Evolutionary conservation across 2,888 invertebrate genomes (phyloP), one percentile per base, ranked within the genome.

Genomic region (Ormyrus labotus): DNA sequence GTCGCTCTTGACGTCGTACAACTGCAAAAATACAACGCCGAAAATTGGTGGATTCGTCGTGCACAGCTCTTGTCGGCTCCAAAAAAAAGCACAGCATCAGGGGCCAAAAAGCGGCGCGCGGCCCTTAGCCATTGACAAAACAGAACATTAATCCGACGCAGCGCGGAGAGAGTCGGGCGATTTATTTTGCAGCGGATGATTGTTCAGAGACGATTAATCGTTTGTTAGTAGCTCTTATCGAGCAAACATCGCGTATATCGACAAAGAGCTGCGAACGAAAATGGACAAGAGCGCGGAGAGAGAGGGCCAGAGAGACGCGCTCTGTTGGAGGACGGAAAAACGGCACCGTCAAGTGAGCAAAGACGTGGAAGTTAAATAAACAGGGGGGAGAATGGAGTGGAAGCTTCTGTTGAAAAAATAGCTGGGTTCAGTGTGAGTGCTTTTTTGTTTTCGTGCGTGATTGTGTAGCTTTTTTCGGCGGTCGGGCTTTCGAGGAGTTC

Each of bases 151-250:
- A 80, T 75, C 60, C 53, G 55, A 73, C 68, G 65, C 48, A 60
- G 65, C 57, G 55, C 68, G 10, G 55, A 78, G 77, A 5, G 11
- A 19, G 58, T n/a, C 55, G 6, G n/a, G 50, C 50, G 80, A 80
- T 76, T 80, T 71, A 80, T 75, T 19, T 75, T 67, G 19, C 71
- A 70, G 70, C 11, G 65, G 57, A 67, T 48, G 64, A 71, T 76
- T 80, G 60, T 80, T 61, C 65, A 13, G 61, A 8, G n/a, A 64
- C 11, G 65, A 76, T 80, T 75, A 75, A 80, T 80, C 55, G 67
- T 71, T 76, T 60, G 67, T 70, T 75, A 50, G 65, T 55, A 53
- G 47, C 57, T n/a, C n/a, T 61, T 51, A n/a, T 5, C 11, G 6
- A 50, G 19, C 50, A 60, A 48, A 13, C 58, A 19, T 48, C 8